A percentile compares a stretch with the other conserved stretches of the same genome.
phyloP scores from a whole-genome alignment of 2,113 vertebrate genomes.

The Mirza zaza region DNA sequence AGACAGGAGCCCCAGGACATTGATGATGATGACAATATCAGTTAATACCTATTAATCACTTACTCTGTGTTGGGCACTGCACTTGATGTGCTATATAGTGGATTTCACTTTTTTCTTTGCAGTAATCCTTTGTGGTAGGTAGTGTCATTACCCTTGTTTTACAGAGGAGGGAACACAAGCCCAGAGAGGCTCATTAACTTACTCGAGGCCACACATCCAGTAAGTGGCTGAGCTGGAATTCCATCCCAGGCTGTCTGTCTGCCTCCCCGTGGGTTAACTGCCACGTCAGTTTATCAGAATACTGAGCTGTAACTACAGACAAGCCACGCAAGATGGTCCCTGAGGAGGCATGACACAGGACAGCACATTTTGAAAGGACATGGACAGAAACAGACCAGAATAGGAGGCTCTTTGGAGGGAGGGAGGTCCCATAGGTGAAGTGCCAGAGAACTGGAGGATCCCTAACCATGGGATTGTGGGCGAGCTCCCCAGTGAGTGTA shows the following conservation, averaged over 20 bases:
- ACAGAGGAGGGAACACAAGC: background rate
- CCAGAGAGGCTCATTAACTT: background rate
- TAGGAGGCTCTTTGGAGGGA: background rate
- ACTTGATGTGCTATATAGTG: accelerated
- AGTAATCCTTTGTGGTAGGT: background rate
- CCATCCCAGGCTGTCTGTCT: background rate
- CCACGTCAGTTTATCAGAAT: background rate
- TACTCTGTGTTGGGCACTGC: accelerated
- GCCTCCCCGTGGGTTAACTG: background rate
- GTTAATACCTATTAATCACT: accelerated
- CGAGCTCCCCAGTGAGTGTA: background rate
- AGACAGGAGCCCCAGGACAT: no score
- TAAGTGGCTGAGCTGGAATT: background rate
- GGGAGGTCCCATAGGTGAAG: background rate
- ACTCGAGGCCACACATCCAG: no score
- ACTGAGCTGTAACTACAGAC: background rate
- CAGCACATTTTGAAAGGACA: background rate
- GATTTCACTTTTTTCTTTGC: background rate
- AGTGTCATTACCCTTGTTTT: accelerated
- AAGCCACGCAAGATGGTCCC: background rate
- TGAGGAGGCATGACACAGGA: background rate
- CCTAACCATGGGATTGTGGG: background rate
- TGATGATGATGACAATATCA: accelerated
- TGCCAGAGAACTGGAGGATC: background rate
- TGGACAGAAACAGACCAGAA: background rate